Conservation (phyloP, 2,113 vertebrate genomes). For the Stercorarius parasiticus region DNA sequence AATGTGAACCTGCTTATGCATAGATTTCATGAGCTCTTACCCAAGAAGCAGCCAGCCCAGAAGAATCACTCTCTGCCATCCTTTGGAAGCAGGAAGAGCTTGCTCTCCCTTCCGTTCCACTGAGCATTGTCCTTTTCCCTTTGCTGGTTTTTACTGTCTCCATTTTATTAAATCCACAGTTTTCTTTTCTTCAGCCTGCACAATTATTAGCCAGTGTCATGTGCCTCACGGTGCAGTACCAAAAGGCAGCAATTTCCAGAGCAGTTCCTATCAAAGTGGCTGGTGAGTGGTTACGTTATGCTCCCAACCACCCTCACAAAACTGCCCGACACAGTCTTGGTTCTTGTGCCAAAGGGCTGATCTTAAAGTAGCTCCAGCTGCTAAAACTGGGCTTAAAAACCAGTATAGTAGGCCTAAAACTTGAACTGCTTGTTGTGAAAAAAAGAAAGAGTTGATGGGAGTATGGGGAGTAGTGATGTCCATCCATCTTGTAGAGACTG, state of each 20-base stretch:
- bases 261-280: neutral
- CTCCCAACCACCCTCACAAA: neutral
- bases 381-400: neutral
- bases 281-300: fast-evolving
- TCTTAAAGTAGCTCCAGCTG: neutral
- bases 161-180: neutral
- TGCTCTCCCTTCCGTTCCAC: neutral
- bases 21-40: neutral
- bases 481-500: neutral
- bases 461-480: too few species aligned
- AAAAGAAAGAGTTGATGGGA: neutral
- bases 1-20: neutral
- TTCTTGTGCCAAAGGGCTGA: neutral
- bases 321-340: neutral
- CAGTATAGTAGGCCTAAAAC: neutral
- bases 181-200: neutral
- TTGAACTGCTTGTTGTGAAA: neutral
- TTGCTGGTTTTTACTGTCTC: neutral
- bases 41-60: neutral
- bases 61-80: neutral
- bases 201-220: neutral
- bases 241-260: neutral
- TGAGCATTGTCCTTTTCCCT: neutral
- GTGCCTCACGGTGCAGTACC: neutral
- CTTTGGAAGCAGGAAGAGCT: neutral